Percentiles rank a stretch among this genome's conserved stretches.
Evolutionary conservation across 2,797 vertebrate species (phyloP).

Genomic region (Danio kyathit): DNA sequence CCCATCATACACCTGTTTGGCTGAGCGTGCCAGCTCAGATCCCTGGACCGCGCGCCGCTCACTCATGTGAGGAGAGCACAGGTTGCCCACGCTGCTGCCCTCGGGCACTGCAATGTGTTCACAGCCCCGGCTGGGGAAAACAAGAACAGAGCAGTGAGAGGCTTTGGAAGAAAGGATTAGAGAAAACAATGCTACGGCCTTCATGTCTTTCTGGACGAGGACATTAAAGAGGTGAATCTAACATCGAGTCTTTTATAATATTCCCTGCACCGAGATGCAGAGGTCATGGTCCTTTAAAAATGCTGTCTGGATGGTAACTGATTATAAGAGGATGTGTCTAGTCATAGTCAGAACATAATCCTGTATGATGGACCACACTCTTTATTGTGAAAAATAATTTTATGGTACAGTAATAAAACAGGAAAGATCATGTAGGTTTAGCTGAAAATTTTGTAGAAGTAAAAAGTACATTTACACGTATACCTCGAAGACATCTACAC

Average conservation of each 20-base stretch:
- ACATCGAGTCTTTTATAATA: conserved; percentile 6
- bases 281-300: conserved; percentile 7
- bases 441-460: too few species aligned
- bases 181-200: conserved; percentile 77
- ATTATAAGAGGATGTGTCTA: too few species aligned
- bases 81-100: conserved; percentile 82
- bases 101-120: conserved; percentile 85
- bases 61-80: conserved; percentile 82
- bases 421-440: too few species aligned
- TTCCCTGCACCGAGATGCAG: not conserved
- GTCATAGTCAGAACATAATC: too few species aligned
- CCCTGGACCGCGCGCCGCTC: conserved; percentile 77
- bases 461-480: too few species aligned
- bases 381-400: too few species aligned
- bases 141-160: conserved; percentile 40
- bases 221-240: conserved; percentile 35
- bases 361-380: too few species aligned
- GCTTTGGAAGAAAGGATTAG: conserved; percentile 64
- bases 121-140: conserved; percentile 71
- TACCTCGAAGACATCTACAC: too few species aligned
- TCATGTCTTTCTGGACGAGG: conserved; percentile 55
- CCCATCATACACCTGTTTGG: conserved; percentile 85
- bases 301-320: not conserved
- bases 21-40: conserved; percentile 80
- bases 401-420: too few species aligned